A percentile compares a stretch with the other conserved stretches of the same genome.
Conservation (phyloP, 2,113 vertebrate genomes). For the Paradisaea rubra region DNA sequence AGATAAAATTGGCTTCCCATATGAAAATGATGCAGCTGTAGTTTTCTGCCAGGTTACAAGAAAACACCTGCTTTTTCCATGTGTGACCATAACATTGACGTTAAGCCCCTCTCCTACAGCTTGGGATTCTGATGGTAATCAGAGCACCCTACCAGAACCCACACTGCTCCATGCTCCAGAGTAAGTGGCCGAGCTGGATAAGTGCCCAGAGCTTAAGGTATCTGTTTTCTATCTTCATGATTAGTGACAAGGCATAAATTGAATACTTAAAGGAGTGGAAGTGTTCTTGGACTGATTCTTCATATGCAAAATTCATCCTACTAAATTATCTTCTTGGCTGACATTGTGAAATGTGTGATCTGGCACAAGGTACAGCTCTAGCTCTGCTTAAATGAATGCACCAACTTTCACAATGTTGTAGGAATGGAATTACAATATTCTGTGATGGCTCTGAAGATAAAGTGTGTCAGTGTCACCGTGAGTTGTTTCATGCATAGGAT, state of each 20-base stretch:
- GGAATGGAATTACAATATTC: neutral
- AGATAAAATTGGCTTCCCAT: neutral
- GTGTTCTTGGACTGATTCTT: neutral
- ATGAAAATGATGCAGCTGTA: neutral
- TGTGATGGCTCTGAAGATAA: neutral
- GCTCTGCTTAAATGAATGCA: neutral
- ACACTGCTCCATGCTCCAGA: neutral
- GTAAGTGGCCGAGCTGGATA: neutral
- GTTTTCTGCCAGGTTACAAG: neutral
- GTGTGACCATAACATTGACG: neutral
- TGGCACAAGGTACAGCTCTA: neutral
- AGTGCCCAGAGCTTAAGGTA: neutral
- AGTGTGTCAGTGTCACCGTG: neutral
- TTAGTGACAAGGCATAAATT: constrained; percentile 13
- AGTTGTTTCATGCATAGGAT: neutral
- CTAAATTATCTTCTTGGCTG: constrained; percentile 26
- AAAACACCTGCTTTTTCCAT: neutral
- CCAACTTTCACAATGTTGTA: neutral
- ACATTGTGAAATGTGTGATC: neutral
- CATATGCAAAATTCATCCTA: constrained; percentile 6
- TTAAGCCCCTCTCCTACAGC: neutral
- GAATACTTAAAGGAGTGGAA: neutral
- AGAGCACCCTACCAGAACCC: neutral
- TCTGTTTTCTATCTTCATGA: constrained; percentile 13
- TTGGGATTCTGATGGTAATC: neutral